These are phyloP conservation scores for Menura novaehollandiae DNA, from an alignment of 2,113 vertebrate genomes.

Conservation along the genomic window DNA sequence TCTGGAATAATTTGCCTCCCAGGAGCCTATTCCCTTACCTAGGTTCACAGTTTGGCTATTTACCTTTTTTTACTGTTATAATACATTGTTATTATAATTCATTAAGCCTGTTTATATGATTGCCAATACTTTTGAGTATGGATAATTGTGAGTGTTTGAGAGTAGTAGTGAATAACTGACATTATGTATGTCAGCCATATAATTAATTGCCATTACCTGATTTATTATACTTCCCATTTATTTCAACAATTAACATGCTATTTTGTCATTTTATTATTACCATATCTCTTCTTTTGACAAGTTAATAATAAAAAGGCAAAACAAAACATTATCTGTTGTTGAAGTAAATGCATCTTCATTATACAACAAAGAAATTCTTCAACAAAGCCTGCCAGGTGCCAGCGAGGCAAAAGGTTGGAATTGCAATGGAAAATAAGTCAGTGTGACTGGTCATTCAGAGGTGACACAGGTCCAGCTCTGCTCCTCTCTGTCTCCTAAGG, in stretches of 20 bases:
- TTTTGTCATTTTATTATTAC: conserved; percentile 42
- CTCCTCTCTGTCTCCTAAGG: not conserved
- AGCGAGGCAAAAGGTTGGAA: not conserved
- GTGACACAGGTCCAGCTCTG: not conserved
- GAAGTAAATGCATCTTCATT: conserved; percentile 12
- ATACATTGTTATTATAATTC: not conserved
- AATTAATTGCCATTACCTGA: conserved; percentile 44
- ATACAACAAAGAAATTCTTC: conserved; percentile 4
- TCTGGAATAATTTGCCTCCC: not conserved
- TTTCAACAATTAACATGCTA: conserved; percentile 23
- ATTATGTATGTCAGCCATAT: not conserved
- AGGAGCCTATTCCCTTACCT: not conserved
- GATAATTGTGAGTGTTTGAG: conserved; percentile 1
- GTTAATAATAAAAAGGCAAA: conserved; percentile 39
- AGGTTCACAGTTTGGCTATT: not conserved
- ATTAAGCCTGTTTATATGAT: conserved; percentile 4
- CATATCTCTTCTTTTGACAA: conserved; percentile 17
- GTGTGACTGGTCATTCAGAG: not conserved
- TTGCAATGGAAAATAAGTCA: not conserved
- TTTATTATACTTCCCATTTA: not conserved
- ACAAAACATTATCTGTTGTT: not conserved
- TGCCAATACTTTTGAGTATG: not conserved
- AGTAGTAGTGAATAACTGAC: not conserved
- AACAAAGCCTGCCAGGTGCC: not conserved
- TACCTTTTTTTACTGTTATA: not conserved